A percentile compares a stretch with the other conserved stretches of the same genome.
phyloP scores from a whole-genome alignment of 2,113 vertebrate species.

The Lagopus leucura region DNA sequence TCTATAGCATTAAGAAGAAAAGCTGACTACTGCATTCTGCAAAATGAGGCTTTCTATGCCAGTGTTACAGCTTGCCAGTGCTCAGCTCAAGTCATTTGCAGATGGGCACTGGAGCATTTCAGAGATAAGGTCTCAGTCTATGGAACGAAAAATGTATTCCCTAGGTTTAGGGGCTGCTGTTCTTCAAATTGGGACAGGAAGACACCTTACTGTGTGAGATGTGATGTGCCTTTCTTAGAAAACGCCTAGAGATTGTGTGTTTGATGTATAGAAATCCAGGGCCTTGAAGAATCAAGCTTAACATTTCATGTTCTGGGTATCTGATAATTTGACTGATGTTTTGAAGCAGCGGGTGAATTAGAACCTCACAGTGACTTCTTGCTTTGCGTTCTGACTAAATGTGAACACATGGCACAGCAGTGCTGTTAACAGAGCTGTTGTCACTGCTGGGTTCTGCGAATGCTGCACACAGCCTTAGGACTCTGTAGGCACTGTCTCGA shows the following conservation, averaged over 20 bases:
- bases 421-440: neutral
- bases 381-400: neutral
- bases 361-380: neutral
- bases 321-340: neutral
- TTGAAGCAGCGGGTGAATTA: neutral
- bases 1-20: neutral
- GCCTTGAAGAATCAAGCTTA: neutral
- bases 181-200: accelerated
- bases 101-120: neutral
- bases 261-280: neutral
- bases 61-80: neutral
- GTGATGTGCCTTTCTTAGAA: neutral
- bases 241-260: neutral
- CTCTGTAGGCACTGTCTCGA: neutral
- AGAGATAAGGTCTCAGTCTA: neutral
- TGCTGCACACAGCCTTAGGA: neutral
- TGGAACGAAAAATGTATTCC: neutral
- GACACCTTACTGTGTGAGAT: neutral
- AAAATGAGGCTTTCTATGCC: neutral
- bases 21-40: neutral
- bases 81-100: neutral
- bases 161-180: neutral
- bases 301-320: neutral
- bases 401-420: neutral
- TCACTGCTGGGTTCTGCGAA: neutral